Conservation (phyloP, 2,888 invertebrate species). For the Ophion slaviceki region DNA sequence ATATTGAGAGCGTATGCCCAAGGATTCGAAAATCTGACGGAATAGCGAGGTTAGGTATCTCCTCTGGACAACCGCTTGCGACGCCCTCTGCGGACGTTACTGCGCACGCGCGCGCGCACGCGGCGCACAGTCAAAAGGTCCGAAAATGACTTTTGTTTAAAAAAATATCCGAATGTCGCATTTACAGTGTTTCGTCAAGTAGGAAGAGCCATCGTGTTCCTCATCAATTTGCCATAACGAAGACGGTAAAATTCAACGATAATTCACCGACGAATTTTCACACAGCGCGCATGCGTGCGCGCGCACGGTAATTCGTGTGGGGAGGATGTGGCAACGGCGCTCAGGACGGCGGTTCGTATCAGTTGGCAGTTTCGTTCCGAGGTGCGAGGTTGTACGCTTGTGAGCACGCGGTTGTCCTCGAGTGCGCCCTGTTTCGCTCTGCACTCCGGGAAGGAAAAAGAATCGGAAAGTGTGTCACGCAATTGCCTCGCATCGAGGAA, state of each 20-base stretch:
- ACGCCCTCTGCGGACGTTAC: not conserved
- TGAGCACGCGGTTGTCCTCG: constrained; percentile 25
- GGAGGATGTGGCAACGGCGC: not conserved
- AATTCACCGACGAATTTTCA: not conserved
- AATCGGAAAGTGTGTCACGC: constrained; percentile 59
- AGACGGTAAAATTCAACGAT: not conserved
- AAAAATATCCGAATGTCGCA: not conserved
- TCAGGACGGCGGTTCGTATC: constrained; percentile 7
- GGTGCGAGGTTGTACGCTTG: constrained; percentile 42
- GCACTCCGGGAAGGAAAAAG: not conserved
- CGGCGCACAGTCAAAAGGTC: not conserved
- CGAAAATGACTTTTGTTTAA: not conserved
- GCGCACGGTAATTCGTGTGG: not conserved
- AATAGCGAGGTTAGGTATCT: constrained; percentile 33
- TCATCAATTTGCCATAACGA: not conserved
- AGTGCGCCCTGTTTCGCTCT: not conserved
- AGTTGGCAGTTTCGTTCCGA: constrained; percentile 40
- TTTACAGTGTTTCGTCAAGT: not conserved
- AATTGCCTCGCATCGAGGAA: constrained; percentile 39
- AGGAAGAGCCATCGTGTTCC: not conserved
- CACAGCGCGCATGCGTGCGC: not conserved
- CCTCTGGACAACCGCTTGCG: not conserved
- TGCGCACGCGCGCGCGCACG: constrained; percentile 1
- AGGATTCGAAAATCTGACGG: not conserved
- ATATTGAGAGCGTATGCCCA: not conserved